Evolutionary conservation across 2,113 vertebrate species (phyloP), one percentile per base, ranked within the genome.

Genomic region (Cyanistes caeruleus): DNA sequence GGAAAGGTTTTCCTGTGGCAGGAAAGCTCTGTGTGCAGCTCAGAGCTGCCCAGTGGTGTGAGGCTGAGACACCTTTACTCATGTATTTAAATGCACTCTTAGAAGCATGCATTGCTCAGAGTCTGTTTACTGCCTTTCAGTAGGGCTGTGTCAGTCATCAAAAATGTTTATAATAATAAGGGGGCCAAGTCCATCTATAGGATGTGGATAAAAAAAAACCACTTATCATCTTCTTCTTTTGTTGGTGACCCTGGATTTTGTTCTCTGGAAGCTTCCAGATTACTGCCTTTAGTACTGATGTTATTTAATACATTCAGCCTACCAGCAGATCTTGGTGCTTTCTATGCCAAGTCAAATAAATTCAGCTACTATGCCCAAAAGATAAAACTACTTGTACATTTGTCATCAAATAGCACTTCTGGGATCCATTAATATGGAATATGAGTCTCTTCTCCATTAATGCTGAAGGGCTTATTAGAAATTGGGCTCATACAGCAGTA

Each of bases 331-430:
- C 53, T 79, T 68, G 12, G 27, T 56, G 62, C 52, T 92, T 79
- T 35, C 63, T 44, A 53, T 64, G 83, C 62, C 78, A 65, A 73
- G 49, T 60, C 49, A 86, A 85, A 90, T 84, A 85, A 78, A 88
- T 90, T 79, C 44, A 85, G 14, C 22, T 79, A 9, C 39, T n/a
- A 30, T 90, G 76, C 44, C 86, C 63, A 44, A 73, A 92, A 92
- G 68, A 31, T 83, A 76, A 68, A 86, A 83, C 39, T 64, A 39
- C 24, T 88, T 85, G 49, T 52, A 76, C 48, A 56, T 90, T 83
- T 94, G 58, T 95, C 62, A 95, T 76, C 53, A 90, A 52, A 90
- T 27, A 85, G 30, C 48, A 72, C 74, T 96, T 93, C 49, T 74
- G 46, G 15, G 59, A 92, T 76, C 67, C 63, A 86, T 96, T 86